Evolutionary conservation across 2,888 invertebrate species (phyloP).

Genomic region (Volucella zonaria): DNA sequence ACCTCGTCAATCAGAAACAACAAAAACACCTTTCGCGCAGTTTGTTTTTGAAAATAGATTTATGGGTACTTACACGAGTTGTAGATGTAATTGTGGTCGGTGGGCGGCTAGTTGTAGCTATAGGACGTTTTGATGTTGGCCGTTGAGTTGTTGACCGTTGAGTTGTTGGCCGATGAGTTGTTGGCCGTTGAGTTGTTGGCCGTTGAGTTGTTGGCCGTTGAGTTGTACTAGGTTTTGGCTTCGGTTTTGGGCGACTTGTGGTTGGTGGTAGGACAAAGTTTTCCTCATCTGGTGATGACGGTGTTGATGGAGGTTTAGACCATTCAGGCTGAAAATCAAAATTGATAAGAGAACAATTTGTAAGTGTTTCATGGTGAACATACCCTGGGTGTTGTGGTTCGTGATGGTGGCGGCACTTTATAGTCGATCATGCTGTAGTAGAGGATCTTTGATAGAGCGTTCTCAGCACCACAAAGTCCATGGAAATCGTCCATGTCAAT

Average conservation of each 20-base stretch:
- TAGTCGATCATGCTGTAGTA: constrained; percentile 88
- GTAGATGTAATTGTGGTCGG: constrained; percentile 76
- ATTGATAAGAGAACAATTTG: neutral
- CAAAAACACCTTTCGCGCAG: neutral
- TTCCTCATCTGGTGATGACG: constrained; percentile 83
- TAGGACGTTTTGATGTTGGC: constrained; percentile 75
- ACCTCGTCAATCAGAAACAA: constrained; percentile 73
- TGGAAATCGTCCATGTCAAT: constrained; percentile 94
- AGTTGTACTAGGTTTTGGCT: constrained; percentile 76
- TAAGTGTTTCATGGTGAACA: neutral
- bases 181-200: constrained; percentile 75
- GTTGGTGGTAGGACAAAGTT: constrained; percentile 80
- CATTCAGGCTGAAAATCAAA: constrained; percentile 87
- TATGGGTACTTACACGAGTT: constrained; percentile 75
- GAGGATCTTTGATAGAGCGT: constrained; percentile 89
- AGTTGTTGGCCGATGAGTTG: constrained; percentile 49
- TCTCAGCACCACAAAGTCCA: constrained; percentile 90
- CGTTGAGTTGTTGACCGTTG: constrained; percentile 73
- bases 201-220: constrained; percentile 73
- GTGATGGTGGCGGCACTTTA: constrained; percentile 64
- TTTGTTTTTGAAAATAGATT: constrained; percentile 52
- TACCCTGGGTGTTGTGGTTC: constrained; percentile 66
- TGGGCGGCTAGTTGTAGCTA: constrained; percentile 71
- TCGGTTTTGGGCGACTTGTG: constrained; percentile 78
- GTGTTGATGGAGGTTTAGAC: constrained; percentile 90